These are phyloP conservation scores for Hypothenemus hampei DNA, from an alignment of 1,140 invertebrate genomes.

Conservation along the genomic window DNA sequence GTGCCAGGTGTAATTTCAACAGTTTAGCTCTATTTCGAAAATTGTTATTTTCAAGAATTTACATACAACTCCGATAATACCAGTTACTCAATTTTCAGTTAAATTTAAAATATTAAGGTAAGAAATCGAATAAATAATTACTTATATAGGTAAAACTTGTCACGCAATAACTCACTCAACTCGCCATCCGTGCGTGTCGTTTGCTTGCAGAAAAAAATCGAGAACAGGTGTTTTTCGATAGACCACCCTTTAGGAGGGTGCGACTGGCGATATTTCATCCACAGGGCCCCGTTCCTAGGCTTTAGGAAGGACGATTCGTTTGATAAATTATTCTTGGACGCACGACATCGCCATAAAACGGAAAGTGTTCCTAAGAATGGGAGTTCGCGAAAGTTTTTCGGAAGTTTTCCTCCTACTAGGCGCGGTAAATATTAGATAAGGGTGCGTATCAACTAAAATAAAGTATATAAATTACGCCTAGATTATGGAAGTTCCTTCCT, in stretches of 20 bases:
- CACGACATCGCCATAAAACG: conserved; percentile 19
- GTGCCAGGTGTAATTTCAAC: too few relatives aligned
- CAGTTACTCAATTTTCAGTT: too few relatives aligned
- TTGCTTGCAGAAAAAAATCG: conserved; percentile 10
- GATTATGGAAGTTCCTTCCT: conserved; percentile 1
- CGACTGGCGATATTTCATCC: conserved; percentile 18
- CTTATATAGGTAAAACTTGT: too few relatives aligned
- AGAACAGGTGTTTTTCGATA: conserved; percentile 21
- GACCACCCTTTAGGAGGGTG: conserved; percentile 11
- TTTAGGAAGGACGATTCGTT: conserved; percentile 18
- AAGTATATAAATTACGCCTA: conserved; percentile 12
- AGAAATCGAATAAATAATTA: too few relatives aligned
- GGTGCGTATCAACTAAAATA: conserved; percentile 16
- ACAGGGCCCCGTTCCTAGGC: neutral
- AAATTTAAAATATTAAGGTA: too few relatives aligned
- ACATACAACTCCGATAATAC: too few relatives aligned
- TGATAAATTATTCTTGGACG: conserved; percentile 28
- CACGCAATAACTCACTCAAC: too few relatives aligned
- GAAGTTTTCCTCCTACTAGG: conserved; percentile 19
- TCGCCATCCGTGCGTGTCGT: conserved; percentile 6
- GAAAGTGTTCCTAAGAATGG: conserved; percentile 15
- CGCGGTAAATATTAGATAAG: conserved; percentile 27
- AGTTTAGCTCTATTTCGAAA: too few relatives aligned
- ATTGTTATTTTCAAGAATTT: too few relatives aligned
- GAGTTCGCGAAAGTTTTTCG: conserved; percentile 20